A percentile compares a stretch with the other conserved stretches of the same genome.
Evolutionary conservation across 1,140 invertebrate genomes (phyloP).

Genomic region (Ips typographus): DNA sequence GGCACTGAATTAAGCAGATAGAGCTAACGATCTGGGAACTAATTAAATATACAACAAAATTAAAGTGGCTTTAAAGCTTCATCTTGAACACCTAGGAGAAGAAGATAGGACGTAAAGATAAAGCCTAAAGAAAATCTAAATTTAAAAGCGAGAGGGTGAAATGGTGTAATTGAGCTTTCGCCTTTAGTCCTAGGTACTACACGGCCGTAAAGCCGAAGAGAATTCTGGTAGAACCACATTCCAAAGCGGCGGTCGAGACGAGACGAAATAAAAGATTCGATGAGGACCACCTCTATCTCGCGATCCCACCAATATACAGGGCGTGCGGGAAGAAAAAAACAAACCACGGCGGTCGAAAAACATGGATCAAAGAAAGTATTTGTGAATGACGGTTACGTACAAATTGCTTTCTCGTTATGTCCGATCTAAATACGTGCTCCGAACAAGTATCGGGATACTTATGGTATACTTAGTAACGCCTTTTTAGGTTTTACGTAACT

Average conservation of each 20-base stretch:
- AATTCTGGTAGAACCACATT: slow-evolving; percentile 38
- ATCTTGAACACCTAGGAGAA: not conserved
- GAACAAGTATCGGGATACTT: slow-evolving; percentile 21
- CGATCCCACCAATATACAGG: slow-evolving; percentile 24
- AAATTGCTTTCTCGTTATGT: not conserved
- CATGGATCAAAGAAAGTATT: slow-evolving; percentile 16
- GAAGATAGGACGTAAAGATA: not conserved
- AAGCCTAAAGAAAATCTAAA: not conserved
- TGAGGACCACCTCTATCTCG: slow-evolving; percentile 37
- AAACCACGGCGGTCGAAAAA: slow-evolving; percentile 5
- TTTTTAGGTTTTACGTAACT: slow-evolving; percentile 33
- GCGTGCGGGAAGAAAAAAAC: slow-evolving; percentile 4
- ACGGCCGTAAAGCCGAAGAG: slow-evolving; percentile 28
- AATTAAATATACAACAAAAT: slow-evolving; percentile 7
- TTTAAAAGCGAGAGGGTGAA: slow-evolving; percentile 19
- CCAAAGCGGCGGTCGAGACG: slow-evolving; percentile 33
- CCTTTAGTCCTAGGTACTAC: slow-evolving; percentile 31
- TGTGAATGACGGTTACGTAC: slow-evolving; percentile 4
- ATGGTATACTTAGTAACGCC: slow-evolving; percentile 31
- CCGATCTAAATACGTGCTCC: slow-evolving; percentile 15
- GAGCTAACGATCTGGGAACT: slow-evolving; percentile 3
- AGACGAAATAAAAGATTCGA: slow-evolving; percentile 38
- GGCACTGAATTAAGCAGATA: not conserved
- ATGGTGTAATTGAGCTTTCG: slow-evolving; percentile 36
- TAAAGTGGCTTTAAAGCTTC: slow-evolving; percentile 5